Conservation (phyloP, 2,888 invertebrate genomes). For the Nebria salina region DNA sequence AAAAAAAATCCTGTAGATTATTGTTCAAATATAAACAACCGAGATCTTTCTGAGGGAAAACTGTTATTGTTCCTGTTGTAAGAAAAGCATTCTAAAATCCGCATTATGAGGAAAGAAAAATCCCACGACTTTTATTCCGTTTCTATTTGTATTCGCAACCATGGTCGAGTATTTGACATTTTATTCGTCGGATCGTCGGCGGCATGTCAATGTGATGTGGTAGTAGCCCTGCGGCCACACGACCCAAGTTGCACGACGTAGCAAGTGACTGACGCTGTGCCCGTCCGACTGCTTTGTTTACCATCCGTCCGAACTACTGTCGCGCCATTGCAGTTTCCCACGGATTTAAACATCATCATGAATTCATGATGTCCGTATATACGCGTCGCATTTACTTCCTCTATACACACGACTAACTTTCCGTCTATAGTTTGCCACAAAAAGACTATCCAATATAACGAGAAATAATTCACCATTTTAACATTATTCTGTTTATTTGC, state of each 20-base stretch:
- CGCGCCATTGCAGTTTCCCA: conserved; percentile 24
- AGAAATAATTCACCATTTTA: not conserved
- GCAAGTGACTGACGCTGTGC: not conserved
- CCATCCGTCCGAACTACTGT: conserved; percentile 25
- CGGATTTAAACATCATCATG: conserved; percentile 31
- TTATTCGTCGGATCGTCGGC: conserved; percentile 16
- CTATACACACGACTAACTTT: not conserved
- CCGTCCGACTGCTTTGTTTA: conserved; percentile 22
- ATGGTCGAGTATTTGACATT: conserved; percentile 25
- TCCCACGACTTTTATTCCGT: conserved; percentile 11
- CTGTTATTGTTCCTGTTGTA: conserved; percentile 12
- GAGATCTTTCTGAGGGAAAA: not conserved
- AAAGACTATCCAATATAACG: not conserved
- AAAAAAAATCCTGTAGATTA: not conserved
- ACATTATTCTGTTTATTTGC: not conserved
- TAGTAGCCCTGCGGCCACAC: not conserved
- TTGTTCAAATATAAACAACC: conserved; percentile 7
- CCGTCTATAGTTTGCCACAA: not conserved
- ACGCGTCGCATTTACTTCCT: not conserved
- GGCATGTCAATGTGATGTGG: conserved; percentile 29
- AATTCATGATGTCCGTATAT: conserved; percentile 26
- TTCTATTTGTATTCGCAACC: conserved; percentile 37
- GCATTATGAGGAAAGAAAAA: conserved; percentile 32
- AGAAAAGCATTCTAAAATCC: conserved; percentile 26
- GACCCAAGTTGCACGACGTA: not conserved